Evolutionary conservation across 2,888 invertebrate species (phyloP), one percentile per base, ranked within the genome.

Genomic region (Sarcophaga variegata): DNA sequence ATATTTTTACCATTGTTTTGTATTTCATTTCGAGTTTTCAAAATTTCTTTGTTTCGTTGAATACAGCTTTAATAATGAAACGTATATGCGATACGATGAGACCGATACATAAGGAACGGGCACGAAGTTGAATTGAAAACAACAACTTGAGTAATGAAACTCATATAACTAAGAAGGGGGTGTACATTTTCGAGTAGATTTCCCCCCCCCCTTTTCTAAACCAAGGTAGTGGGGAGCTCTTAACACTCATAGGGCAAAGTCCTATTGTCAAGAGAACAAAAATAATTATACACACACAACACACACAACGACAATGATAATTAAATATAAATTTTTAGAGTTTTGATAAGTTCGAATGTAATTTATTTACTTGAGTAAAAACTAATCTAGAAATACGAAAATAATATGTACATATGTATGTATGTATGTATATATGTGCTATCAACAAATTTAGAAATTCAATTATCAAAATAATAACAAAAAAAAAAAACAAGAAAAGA

Each of bases 241-340:
- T 59, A 81, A 86, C 66, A 91, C 90, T 91, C 91, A 91, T 90
- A 89, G 91, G 90, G 89, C 91, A 91, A 91, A 91, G 91, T 91
- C 90, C 90, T 77, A 80, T 6, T 86, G 80, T 81, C 86, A 79
- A 62, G 17, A 82, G 49, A 27, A 70, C 22, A 64, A 64, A 67
- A 72, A 17, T 54, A 54, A 54, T 14, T 54, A 14, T 17, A 54
- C 54, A 54, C 14, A 54, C 17, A 54, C 54, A 54, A 54, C 37
- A 37, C 37, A 37, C 37, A 37, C 37, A 37, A 37, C 37, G 0
- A 37, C 37, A 37, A 37, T 37, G 37, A 37, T 37, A 37, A 37
- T 37, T 37, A 37, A 37, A 37, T 37, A 37, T 37, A 37, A 1
- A 37, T 37, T 37, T 37, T 37, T 37, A 37, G 10, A 8, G 37